Conservation (phyloP, 2,113 vertebrate species). For the Scophthalmus maximus region DNA sequence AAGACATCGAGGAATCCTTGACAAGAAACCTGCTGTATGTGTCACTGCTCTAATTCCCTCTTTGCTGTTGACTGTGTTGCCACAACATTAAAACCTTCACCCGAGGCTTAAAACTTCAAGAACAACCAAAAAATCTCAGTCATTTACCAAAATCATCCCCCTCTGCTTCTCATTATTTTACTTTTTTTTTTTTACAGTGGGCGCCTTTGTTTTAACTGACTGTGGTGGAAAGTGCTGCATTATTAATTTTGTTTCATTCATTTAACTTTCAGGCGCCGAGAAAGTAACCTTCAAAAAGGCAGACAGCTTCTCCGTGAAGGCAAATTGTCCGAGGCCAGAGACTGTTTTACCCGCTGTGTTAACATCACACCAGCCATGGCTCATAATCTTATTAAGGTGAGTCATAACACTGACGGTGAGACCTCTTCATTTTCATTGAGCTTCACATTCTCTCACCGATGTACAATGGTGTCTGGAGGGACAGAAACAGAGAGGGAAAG, state of each 20-base stretch:
- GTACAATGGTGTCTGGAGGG: too few relatives aligned
- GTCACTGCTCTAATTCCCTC: neutral
- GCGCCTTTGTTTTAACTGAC: neutral
- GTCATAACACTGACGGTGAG: neutral
- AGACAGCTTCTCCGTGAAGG: constrained; percentile 93
- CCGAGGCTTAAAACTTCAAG: too few relatives aligned
- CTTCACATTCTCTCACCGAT: too few relatives aligned
- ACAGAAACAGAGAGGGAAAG: too few relatives aligned
- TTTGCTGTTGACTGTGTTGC: neutral
- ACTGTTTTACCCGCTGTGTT: constrained; percentile 91
- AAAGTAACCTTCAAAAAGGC: constrained; percentile 90
- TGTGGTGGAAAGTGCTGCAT: neutral
- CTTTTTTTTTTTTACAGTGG: neutral
- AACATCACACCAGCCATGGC: constrained; percentile 95
- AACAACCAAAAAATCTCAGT: neutral
- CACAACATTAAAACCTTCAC: neutral
- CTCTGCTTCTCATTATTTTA: neutral
- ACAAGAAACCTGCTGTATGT: neutral
- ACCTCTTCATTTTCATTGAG: too few relatives aligned
- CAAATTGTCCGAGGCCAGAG: constrained; percentile 90
- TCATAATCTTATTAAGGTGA: constrained; percentile 92
- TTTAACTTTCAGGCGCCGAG: constrained; percentile 85
- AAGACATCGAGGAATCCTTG: neutral
- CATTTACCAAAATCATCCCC: too few relatives aligned
- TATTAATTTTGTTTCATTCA: neutral